Evolutionary conservation across 2,113 vertebrate genomes (phyloP), one percentile per base, ranked within the genome.

Genomic region (Corythoichthys haematopterus): DNA sequence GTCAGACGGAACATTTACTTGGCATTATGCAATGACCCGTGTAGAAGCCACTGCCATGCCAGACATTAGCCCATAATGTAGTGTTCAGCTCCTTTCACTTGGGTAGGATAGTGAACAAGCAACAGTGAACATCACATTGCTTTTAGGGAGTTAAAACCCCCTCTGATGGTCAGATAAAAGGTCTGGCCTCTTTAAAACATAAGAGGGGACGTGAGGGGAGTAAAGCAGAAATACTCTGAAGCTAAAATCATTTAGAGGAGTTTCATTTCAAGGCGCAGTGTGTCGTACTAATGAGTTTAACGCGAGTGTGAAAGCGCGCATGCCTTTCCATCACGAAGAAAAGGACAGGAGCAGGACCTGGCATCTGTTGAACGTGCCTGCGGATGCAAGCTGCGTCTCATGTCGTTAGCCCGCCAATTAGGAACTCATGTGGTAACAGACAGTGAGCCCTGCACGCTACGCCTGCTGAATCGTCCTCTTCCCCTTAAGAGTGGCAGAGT

Each of bases 341-440:
- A 80, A 84, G 74, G 74, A 58, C 69, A 77, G 58, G 72, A 64
- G 73, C 55, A 20, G 7, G 59, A 57, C 59, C 60, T 16, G 74
- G 67, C 78, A 79, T 81, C 75, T 84, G 82, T 64, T 70, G 51
- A 56, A 68, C 75, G 69, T 69, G 70, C 78, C 71, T 71, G 4
- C 1, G 67, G 77, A 74, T 74, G 69, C 75, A 77, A 84, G 68
- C 74, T 59, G 79, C 68, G 78, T 68, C 71, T 74, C 64, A 53
- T 77, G 72, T 80, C 83, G 73, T 83, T 84, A 83, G 87, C 79
- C 76, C 71, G 75, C 75, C 77, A 77, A 83, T 90, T 89, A 88
- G 81, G 75, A 74, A 71, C 48, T 28, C 56, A 45, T 70, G 74
- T 70, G 60, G 53, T 70, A 83, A 83, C 72, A 70, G 68, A 68